Evolutionary conservation across 2,888 invertebrate genomes (phyloP), one percentile per base, ranked within the genome.

Genomic region (Carpatolechia fugitivella): DNA sequence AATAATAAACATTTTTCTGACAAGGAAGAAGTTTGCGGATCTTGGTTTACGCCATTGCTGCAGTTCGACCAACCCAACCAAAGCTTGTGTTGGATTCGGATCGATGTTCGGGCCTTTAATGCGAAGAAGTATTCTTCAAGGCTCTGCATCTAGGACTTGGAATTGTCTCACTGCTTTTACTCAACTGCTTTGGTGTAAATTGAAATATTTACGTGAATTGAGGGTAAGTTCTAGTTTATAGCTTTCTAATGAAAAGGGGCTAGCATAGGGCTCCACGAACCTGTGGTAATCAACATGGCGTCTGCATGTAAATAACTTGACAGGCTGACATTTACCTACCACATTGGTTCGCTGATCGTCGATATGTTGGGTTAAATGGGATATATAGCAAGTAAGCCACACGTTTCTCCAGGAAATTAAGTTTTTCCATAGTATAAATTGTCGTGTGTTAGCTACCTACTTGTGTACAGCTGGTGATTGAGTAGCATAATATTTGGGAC

Each of bases 141-240:
- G 92, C 85, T 93, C 93, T 80, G 93, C 93, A 75, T 88, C 91
- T 71, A 91, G 92, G 85, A 93, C 93, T 91, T 93, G 93, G 93
- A 92, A 93, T 89, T 92, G 92, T 79, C 80, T 93, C 74, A 85
- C 91, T 69, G 91, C 91, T 85, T 90, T 93, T 69, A 91, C 92
- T 68, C 91, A 91, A 81, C 80, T 86, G 66, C 80, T 93, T 82
- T 93, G 93, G 93, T 91, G 89, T 82, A 93, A 92, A 91, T 82
- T 93, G 74, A 89, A 86, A 82, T 82, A 88, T 74, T 76, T 90
- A 76, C 78, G 90, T 75, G 88, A 87, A 65, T 73, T 89, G 69
- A 90, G 86, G 88, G 90, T 90, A 83, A 90, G 90, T 88, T 64
- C 56, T 51, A 65, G 6, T 69, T 64, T 61, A 61, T 60, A 69